Base-by-base conservation (phyloP, 2,113 vertebrate genomes). In the Gyps fulvus region DNA sequence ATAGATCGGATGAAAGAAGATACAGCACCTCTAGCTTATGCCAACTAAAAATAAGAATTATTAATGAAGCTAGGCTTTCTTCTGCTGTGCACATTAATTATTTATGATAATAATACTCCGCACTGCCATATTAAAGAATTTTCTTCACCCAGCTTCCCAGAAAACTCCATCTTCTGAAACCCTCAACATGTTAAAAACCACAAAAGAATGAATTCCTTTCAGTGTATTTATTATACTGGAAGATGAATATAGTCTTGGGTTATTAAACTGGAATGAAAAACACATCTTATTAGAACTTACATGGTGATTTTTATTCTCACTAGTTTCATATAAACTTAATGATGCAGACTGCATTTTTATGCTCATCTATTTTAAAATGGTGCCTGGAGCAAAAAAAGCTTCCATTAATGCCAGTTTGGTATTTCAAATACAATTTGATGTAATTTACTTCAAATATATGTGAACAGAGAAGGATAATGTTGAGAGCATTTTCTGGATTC, bases 191-290 rank as follows among this genome's bases (percentile, higher is more conserved):
- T 96, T 96, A 98, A 98, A 97, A 95, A 97, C 95, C 97, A 97
- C 97, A 98, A 98, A 98, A 98, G 98, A 98, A 98, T 97, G 95
- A 97, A 97, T 97, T 98, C 93, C 97, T 98, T 97, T 98, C 95
- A 77, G 95, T 98, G 92, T 98, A 98, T 98, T 98, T 98, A 98
- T 98, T 98, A 98, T 98, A 98, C 96, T 96, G 95, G 98, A 98
- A 98, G 98, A 98, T 98, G 98, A 98, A 98, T 98, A 98, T 98
- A 98, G 98, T 98, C 98, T 98, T 98, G 98, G 98, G 98, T 98
- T 98, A 98, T 98, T 99, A 98, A 98, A 98, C 98, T 98, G 98
- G 98, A 98, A 98, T 98, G 98, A 98, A 98, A 99, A 98, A 98
- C 98, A 98, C 98, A 98, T 98, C 98, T 98, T 98, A 98, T 98